Evolutionary conservation across 2,113 vertebrate genomes (phyloP).

Genomic region (Silurus glanis): DNA sequence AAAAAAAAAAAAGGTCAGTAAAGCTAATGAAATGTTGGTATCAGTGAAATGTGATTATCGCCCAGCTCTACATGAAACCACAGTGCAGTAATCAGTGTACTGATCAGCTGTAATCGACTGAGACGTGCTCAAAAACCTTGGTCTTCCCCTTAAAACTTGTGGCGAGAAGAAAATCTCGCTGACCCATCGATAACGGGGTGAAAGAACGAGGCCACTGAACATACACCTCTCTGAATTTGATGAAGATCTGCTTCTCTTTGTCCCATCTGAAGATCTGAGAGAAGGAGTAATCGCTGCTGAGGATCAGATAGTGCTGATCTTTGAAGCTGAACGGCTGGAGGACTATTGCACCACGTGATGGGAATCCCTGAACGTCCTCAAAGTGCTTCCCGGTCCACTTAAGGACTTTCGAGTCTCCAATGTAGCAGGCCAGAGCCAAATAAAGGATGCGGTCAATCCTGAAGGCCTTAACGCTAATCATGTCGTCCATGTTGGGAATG

Average conservation of each 20-base stretch:
- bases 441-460: constrained; percentile 79
- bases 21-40: not conserved
- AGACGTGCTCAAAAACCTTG: constrained; percentile 91
- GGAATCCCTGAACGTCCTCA: constrained; percentile 87
- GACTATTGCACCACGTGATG: constrained; percentile 91
- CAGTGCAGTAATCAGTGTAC: not conserved
- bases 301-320: constrained; percentile 85
- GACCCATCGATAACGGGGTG: constrained; percentile 83
- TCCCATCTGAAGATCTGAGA: constrained; percentile 97
- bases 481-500: constrained; percentile 89
- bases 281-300: constrained; percentile 97
- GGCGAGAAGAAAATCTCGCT: constrained; percentile 92
- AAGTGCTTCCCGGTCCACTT: constrained; percentile 90
- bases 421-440: constrained; percentile 90
- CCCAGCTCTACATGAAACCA: not conserved
- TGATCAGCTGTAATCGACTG: constrained; percentile 91
- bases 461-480: constrained; percentile 91
- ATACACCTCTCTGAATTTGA: constrained; percentile 93
- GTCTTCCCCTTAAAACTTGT: constrained; percentile 97
- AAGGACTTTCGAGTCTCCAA: constrained; percentile 93
- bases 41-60: not conserved
- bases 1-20: not conserved
- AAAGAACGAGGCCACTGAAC: constrained; percentile 94
- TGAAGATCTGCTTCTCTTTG: constrained; percentile 80
- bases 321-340: constrained; percentile 91